These are phyloP conservation scores for Sebastes hubbsi DNA, from an alignment of 2,797 vertebrate species.

Conservation along the genomic window DNA sequence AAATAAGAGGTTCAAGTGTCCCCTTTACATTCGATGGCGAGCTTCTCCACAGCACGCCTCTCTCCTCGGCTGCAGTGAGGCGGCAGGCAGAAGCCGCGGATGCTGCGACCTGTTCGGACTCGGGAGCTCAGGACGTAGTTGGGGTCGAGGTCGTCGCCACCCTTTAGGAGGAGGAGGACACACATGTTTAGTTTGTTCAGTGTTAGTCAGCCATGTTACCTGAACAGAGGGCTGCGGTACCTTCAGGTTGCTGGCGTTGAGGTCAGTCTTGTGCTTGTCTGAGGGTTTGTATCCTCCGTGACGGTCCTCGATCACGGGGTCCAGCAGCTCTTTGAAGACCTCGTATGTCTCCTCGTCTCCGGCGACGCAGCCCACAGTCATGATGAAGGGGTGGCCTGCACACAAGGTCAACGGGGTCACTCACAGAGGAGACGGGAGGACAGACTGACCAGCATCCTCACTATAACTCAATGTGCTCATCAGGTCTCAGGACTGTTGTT, in stretches of 20 bases:
- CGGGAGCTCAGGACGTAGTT: constrained; percentile 95
- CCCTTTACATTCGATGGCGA: constrained; percentile 90
- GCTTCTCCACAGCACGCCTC: constrained; percentile 90
- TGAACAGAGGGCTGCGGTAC: constrained; percentile 72
- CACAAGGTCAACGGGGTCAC: constrained; percentile 3
- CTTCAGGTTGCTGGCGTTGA: constrained; percentile 89
- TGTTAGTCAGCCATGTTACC: fast-evolving
- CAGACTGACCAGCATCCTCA: constrained; percentile 9
- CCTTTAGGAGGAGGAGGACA: constrained; percentile 73
- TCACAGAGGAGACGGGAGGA: background rate
- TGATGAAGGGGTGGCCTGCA: constrained; percentile 94
- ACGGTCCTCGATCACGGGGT: constrained; percentile 92
- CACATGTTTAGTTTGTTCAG: constrained; percentile 14
- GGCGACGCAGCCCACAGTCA: constrained; percentile 95
- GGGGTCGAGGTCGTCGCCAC: constrained; percentile 94
- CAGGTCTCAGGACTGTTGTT: constrained; percentile 12
- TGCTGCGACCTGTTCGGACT: constrained; percentile 94
- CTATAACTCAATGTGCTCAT: background rate
- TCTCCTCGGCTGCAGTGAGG: constrained; percentile 97
- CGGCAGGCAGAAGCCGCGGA: constrained; percentile 94
- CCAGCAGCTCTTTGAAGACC: constrained; percentile 90
- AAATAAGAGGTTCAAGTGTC: background rate
- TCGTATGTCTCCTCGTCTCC: constrained; percentile 95
- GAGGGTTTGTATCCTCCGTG: constrained; percentile 95
- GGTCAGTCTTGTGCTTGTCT: constrained; percentile 97